Base-by-base conservation (phyloP, 2,113 vertebrate species). In the Rostratula benghalensis region DNA sequence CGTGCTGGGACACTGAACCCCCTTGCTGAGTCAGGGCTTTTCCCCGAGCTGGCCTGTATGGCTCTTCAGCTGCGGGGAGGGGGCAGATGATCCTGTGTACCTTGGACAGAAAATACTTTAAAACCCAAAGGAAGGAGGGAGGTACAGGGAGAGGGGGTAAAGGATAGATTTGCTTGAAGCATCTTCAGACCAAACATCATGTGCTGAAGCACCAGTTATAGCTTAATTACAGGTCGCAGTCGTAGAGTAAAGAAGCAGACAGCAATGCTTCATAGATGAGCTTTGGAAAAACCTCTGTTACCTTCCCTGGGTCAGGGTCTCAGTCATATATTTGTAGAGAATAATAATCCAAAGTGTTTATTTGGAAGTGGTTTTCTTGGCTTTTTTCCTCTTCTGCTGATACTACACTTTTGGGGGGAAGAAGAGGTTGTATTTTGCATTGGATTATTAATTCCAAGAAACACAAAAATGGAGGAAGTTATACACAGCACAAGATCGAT, bases 361-460 rank as follows among this genome's bases (percentile, higher is more conserved):
- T 83, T 95, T 64, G 51, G 23, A 83, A 64, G 48, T 23, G 35
- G 25, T 7, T 53, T 28, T 53, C 9, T 17, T 10, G 4, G 11
- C 20, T 3, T 51, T 25, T n/a, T 39, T 45, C 60, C 9, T 39
- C 30, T 77, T 77, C 48, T 69, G 54, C 25, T 50, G 67, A 7
- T 84, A 15, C 28, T 90, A 41, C 3, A 25, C 13, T 89, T 76
- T 43, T 17, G 3, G 3, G 37, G 33, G 33, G 31, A 91, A 53
- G 41, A 65, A 45, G 10, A 25, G 22, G 7, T 45, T 81, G 22
- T 48, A 37, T 48, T 92, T 93, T 65, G 9, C 31, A 50, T 45
- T 31, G 46, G 17, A 70, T 75, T 93, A 94, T 83, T 84, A 89
- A 78, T 70, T 86, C 51, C 37, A 89, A 81, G 63, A 89, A 94